phyloP scores from a whole-genome alignment of 2,888 invertebrate genomes.

The Heliconius charithonia region DNA sequence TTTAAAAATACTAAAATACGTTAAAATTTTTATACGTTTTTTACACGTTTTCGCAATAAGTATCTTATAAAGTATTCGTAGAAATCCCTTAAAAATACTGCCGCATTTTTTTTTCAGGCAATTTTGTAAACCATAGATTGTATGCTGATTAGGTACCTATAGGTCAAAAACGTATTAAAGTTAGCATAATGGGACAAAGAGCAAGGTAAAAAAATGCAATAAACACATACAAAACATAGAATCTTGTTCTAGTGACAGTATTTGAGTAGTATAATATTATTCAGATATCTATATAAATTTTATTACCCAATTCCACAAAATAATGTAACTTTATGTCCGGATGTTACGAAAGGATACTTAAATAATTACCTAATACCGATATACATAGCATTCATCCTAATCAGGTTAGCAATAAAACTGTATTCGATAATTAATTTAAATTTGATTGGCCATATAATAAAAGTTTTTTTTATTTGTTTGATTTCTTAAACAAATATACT shows the following conservation, averaged over 20 bases:
- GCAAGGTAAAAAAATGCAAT: not conserved
- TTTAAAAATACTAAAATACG: too few species aligned
- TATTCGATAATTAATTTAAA: constrained; percentile 13
- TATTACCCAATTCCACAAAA: constrained; percentile 21
- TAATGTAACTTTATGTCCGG: constrained; percentile 28
- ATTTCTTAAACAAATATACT: constrained; percentile 13
- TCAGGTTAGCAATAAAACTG: constrained; percentile 24
- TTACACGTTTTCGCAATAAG: too few species aligned
- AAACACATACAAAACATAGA: not conserved
- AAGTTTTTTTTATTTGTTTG: constrained; percentile 3
- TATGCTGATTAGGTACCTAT: too few species aligned
- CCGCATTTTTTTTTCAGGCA: too few species aligned
- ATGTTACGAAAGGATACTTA: constrained; percentile 30
- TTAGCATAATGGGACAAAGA: not conserved
- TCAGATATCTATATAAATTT: constrained; percentile 16
- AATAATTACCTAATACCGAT: constrained; percentile 21
- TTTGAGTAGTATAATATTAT: not conserved
- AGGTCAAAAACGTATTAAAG: too few species aligned
- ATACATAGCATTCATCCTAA: constrained; percentile 40
- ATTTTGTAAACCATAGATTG: too few species aligned
- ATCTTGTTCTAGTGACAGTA: not conserved
- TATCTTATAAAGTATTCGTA: too few species aligned
- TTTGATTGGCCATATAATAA: constrained; percentile 9
- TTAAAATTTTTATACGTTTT: too few species aligned
- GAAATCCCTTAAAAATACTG: too few species aligned